These are phyloP conservation scores for Bovichtus variegatus DNA, from an alignment of 2,797 vertebrate genomes.

Conservation along the genomic window DNA sequence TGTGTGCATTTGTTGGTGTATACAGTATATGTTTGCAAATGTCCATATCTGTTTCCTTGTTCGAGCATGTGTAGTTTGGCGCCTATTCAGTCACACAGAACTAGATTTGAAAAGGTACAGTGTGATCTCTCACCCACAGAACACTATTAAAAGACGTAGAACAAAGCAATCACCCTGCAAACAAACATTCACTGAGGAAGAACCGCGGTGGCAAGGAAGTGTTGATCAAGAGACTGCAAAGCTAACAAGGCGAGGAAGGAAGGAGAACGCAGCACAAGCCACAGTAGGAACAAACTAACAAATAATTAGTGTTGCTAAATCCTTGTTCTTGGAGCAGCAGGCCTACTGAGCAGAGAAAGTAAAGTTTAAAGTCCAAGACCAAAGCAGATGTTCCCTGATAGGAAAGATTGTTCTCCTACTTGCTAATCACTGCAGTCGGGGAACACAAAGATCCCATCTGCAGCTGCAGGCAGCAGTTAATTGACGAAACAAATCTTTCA, in stretches of 20 bases:
- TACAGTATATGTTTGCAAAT: neutral
- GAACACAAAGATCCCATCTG: conserved; percentile 56
- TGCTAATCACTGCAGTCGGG: conserved; percentile 36
- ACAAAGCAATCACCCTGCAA: conserved; percentile 46
- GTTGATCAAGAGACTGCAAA: conserved; percentile 19
- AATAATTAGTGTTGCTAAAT: conserved; percentile 4
- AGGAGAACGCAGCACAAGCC: conserved; percentile 14
- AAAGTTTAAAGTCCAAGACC: conserved; percentile 29
- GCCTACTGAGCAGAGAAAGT: conserved; percentile 5
- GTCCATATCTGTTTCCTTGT: conserved; percentile 22
- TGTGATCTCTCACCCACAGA: conserved; percentile 43
- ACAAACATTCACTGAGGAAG: conserved; percentile 30
- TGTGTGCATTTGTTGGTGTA: conserved; percentile 2
- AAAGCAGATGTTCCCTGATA: conserved; percentile 38
- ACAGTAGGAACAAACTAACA: conserved; percentile 11
- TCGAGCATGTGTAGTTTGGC: neutral
- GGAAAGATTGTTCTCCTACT: conserved; percentile 6
- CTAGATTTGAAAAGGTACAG: conserved; percentile 22
- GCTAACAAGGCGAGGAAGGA: conserved; percentile 29
- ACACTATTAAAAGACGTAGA: conserved; percentile 41
- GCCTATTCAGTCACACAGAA: conserved; percentile 28
- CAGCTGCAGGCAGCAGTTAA: conserved; percentile 57
- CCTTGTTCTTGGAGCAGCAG: conserved; percentile 8
- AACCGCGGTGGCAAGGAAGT: neutral
- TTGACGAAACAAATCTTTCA: conserved; percentile 65